Conservation (phyloP, 2,113 vertebrate genomes). For the Mus spicilegus region DNA sequence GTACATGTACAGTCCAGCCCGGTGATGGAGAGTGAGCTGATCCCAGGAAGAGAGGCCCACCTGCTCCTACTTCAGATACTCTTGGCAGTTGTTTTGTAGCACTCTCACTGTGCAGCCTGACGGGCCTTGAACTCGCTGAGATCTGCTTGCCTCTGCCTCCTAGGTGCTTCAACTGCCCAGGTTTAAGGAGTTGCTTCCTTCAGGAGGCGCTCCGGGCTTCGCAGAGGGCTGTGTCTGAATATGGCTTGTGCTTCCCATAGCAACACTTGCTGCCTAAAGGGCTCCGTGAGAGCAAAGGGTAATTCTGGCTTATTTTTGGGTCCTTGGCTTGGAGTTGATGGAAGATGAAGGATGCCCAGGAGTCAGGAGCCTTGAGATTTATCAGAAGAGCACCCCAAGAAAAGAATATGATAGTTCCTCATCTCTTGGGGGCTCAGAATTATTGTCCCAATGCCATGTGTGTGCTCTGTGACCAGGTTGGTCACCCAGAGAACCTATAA, state of each 20-base stretch:
- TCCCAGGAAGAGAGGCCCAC: neutral
- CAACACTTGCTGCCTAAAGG: neutral
- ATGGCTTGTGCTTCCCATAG: neutral
- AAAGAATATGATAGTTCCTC: neutral
- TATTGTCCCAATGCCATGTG: neutral
- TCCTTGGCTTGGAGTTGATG: slow-evolving; percentile 4
- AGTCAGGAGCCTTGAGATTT: neutral
- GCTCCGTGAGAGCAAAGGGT: neutral
- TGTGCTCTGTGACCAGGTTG: neutral
- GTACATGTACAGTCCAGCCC: neutral
- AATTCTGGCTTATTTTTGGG: neutral
- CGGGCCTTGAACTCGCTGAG: neutral
- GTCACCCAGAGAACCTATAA: neutral
- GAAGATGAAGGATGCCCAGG: neutral
- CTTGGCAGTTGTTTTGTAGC: neutral
- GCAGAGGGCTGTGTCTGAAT: neutral
- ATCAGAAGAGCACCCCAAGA: neutral
- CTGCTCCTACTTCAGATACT: neutral
- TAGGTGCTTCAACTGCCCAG: neutral
- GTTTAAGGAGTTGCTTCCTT: neutral
- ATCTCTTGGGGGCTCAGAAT: neutral
- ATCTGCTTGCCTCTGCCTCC: neutral
- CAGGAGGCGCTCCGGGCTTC: neutral
- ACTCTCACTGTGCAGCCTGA: neutral
- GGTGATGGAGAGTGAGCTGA: neutral